Percentiles rank a stretch among this genome's conserved stretches.
These are phyloP conservation scores for Phycodurus eques DNA, from an alignment of 2,113 vertebrate species.

Conservation along the genomic window DNA sequence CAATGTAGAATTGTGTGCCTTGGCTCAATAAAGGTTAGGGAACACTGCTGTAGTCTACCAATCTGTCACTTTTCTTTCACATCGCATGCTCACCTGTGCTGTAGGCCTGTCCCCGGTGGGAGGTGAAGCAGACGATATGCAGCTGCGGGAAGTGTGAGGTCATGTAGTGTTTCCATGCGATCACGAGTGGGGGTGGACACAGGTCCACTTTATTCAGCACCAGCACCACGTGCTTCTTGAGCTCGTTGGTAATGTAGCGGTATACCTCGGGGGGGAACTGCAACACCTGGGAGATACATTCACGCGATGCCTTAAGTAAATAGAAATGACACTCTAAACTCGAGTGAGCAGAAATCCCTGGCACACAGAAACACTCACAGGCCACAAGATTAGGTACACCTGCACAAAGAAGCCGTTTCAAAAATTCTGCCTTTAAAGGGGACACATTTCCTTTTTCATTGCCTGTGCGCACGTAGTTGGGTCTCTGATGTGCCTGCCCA, in stretches of 20 bases:
- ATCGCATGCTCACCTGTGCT: slow-evolving; percentile 51
- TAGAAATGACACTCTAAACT: background rate
- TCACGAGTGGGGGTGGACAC: slow-evolving; percentile 78
- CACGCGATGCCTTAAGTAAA: background rate
- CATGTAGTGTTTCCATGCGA: slow-evolving; percentile 90
- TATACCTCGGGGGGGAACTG: slow-evolving; percentile 86
- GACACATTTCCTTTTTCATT: too few relatives aligned
- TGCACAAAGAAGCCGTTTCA: background rate
- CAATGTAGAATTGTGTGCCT: too few relatives aligned
- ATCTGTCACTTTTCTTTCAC: background rate
- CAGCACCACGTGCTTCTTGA: slow-evolving; percentile 81
- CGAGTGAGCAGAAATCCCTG: background rate
- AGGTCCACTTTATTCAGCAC: slow-evolving; percentile 90
- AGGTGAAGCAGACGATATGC: slow-evolving; percentile 84
- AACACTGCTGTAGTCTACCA: too few relatives aligned
- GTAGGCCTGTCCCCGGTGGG: slow-evolving; percentile 79
- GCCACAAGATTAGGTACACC: background rate
- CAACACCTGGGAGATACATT: slow-evolving; percentile 72
- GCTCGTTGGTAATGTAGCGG: slow-evolving; percentile 79
- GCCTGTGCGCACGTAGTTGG: too few relatives aligned
- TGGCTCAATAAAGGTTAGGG: too few relatives aligned
- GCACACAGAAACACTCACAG: too few relatives aligned
- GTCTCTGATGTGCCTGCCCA: too few relatives aligned
- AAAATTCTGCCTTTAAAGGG: background rate
- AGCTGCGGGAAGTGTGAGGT: slow-evolving; percentile 80